phyloP scores from a whole-genome alignment of 2,888 invertebrate genomes.

The Mythimna lalbum region DNA sequence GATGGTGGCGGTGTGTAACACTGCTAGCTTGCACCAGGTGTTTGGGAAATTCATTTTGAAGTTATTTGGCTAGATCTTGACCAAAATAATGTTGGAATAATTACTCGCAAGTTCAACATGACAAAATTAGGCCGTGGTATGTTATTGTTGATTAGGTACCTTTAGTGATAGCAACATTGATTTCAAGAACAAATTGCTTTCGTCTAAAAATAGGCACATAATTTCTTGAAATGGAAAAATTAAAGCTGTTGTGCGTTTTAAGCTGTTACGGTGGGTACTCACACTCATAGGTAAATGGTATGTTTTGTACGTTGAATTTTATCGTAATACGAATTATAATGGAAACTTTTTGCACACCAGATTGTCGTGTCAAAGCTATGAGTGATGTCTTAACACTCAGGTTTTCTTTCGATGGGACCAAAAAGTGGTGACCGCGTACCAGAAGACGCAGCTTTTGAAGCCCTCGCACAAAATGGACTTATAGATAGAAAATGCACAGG shows the following conservation, averaged over 20 bases:
- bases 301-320: not conserved
- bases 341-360: not conserved
- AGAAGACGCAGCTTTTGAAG: too few species aligned
- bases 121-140: not conserved
- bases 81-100: conserved; percentile 13
- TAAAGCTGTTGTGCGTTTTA: too few species aligned
- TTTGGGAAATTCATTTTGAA: conserved; percentile 11
- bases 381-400: too few species aligned
- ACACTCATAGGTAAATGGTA: too few species aligned
- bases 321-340: not conserved
- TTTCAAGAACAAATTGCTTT: not conserved
- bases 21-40: conserved; percentile 24
- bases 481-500: too few species aligned
- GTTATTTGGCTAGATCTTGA: conserved; percentile 16
- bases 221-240: not conserved
- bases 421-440: too few species aligned
- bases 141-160: not conserved
- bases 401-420: too few species aligned
- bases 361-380: too few species aligned
- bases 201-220: not conserved
- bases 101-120: not conserved
- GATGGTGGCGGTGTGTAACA: conserved; percentile 11
- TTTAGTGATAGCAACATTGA: not conserved
- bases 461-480: too few species aligned
- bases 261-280: too few species aligned